phyloP scores from a whole-genome alignment of 2,888 invertebrate genomes.

The Lepidonotus clava region DNA sequence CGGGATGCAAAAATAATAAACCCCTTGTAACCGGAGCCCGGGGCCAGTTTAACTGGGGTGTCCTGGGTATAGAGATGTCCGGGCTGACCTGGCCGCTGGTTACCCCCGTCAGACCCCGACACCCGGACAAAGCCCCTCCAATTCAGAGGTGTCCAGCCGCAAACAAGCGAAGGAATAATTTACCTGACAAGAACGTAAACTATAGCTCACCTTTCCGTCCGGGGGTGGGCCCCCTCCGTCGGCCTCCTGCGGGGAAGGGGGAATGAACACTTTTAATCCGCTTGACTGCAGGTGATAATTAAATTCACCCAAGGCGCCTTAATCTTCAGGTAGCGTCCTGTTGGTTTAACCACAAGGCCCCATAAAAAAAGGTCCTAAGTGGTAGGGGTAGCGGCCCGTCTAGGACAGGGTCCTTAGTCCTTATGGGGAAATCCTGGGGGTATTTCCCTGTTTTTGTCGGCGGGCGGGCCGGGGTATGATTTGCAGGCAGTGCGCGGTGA shows the following conservation, averaged over 20 bases:
- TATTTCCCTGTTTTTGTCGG: too few relatives aligned
- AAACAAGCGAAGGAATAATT: constrained; percentile 2
- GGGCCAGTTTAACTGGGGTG: background rate
- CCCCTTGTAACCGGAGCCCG: background rate
- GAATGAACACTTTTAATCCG: background rate
- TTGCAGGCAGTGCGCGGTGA: too few relatives aligned
- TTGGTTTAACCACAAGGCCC: background rate
- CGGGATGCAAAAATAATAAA: constrained; percentile 16
- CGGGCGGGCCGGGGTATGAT: too few relatives aligned
- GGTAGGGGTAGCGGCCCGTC: too few relatives aligned
- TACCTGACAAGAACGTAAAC: constrained; percentile 10
- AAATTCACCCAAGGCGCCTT: constrained; percentile 27
- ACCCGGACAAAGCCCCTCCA: background rate
- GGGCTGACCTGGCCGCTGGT: background rate
- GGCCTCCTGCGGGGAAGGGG: background rate
- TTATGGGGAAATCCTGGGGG: too few relatives aligned
- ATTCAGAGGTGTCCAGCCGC: background rate
- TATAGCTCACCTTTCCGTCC: background rate
- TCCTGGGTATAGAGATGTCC: background rate
- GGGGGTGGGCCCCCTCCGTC: background rate
- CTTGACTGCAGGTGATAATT: constrained; percentile 10
- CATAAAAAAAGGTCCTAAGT: background rate
- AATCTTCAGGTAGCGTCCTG: background rate
- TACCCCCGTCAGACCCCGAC: background rate
- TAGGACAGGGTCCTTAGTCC: too few relatives aligned